Conservation (phyloP, 2,888 invertebrate genomes). For the Polydesmus complanatus region DNA sequence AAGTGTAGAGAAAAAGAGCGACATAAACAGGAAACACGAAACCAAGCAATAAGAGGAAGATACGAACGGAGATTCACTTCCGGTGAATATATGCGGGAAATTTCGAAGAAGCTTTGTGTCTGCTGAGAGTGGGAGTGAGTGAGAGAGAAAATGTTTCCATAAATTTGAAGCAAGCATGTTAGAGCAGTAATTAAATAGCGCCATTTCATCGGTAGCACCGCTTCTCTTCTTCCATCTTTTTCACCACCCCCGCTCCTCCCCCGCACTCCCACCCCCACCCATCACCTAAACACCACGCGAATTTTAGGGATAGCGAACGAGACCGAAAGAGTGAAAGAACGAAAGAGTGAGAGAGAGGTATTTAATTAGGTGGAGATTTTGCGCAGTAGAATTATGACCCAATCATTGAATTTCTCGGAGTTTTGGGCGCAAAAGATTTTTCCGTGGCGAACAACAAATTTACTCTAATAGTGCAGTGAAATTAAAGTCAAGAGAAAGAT, state of each 20-base stretch:
- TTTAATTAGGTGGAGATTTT: neutral
- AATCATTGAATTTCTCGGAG: neutral
- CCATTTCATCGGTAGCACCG: neutral
- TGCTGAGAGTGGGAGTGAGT: neutral
- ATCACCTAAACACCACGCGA: neutral
- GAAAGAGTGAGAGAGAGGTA: neutral
- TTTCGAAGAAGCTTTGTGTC: neutral
- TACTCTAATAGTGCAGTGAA: no score
- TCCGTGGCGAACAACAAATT: no score
- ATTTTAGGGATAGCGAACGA: no score
- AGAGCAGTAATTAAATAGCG: neutral
- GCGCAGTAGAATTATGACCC: neutral
- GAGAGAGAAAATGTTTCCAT: neutral
- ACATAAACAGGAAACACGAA: neutral
- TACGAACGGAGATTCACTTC: neutral
- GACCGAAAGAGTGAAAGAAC: neutral
- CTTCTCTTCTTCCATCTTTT: no score
- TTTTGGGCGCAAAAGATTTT: neutral
- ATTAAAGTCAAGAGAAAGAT: no score
- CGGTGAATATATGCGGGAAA: neutral
- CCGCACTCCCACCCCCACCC: neutral
- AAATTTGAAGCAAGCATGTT: neutral
- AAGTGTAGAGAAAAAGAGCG: no score
- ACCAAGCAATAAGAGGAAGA: neutral
- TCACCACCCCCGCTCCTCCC: neutral